These are phyloP conservation scores for Reticulitermes lucifugus DNA, from an alignment of 2,888 invertebrate genomes.

Conservation along the genomic window DNA sequence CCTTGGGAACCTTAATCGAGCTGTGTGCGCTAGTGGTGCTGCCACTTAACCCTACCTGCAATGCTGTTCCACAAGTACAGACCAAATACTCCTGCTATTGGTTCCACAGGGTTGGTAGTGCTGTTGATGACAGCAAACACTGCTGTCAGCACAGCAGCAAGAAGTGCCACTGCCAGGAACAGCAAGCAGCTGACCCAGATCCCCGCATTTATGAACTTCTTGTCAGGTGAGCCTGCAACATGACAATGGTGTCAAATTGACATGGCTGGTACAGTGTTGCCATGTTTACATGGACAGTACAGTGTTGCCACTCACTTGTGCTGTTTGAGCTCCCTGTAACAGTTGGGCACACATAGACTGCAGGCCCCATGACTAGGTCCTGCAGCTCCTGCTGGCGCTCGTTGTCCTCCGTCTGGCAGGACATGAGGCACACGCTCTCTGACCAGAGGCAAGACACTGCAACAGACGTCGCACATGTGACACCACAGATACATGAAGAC, in stretches of 20 bases:
- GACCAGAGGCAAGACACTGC: slow-evolving; percentile 35
- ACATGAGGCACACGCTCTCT: slow-evolving; percentile 24
- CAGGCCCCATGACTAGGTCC: not conserved
- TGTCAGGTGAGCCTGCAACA: slow-evolving; percentile 45
- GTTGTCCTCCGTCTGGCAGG: not conserved
- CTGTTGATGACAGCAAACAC: slow-evolving; percentile 71
- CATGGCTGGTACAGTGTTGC: too few species aligned
- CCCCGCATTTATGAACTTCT: slow-evolving; percentile 62
- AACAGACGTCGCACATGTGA: not conserved
- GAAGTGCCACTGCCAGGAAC: slow-evolving; percentile 66
- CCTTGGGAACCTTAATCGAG: too few species aligned
- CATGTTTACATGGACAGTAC: not conserved
- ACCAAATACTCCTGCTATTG: slow-evolving; percentile 69
- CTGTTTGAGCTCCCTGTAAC: not conserved
- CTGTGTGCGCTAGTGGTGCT: too few species aligned
- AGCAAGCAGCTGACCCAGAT: slow-evolving; percentile 70
- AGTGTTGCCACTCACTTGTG: not conserved
- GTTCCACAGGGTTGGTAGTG: slow-evolving; percentile 70
- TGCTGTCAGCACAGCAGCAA: slow-evolving; percentile 65
- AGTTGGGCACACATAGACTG: not conserved
- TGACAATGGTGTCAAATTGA: not conserved
- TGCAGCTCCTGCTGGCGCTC: not conserved
- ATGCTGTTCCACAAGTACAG: slow-evolving; percentile 72
- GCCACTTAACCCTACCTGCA: slow-evolving; percentile 61
- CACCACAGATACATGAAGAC: too few species aligned